Evolutionary conservation across 2,888 invertebrate species (phyloP), one percentile per base, ranked within the genome.

Genomic region (Hypercompe scribonia): DNA sequence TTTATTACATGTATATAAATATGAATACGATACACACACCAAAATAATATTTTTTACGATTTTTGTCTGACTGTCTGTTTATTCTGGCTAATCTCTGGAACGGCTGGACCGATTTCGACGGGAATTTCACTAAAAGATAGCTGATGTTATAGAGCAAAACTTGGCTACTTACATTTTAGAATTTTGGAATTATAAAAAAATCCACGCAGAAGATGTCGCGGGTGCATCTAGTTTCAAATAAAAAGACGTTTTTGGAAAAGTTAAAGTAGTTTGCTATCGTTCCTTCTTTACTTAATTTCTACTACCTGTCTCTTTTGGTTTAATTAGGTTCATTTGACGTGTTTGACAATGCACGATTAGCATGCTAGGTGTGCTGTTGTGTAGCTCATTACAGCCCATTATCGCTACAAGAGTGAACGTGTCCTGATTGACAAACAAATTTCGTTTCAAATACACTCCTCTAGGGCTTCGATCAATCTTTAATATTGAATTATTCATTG

Each of bases 341-440:
- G 81, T 82, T 87, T 88, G 89, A 84, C 85, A 82, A 84, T 85
- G 77, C 81, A 80, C 84, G 88, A 90, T 92, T 91, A 91, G 86
- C 88, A 93, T 93, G 90, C 92, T 86, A 86, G 88, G 87, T 89
- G 90, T 82, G 82, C 82, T 83, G 86, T 82, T 83, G 78, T 81
- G 87, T 78, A 86, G 86, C 90, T 92, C 90, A 92, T 94, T 94
- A 94, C 87, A 77, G 87, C 78, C 91, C 91, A 92, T 94, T 93
- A 94, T 89, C 86, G 87, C 87, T 87, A 87, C 85, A 83, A 86
- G 88, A 89, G 85, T 90, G 87, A 80, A 91, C 94, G 93, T 93
- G 94, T 84, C 79, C 83, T 79, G 94, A 86, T 87, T 93, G 81
- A 79, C 76, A 86, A 93, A 87, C 72, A 75, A 82, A 84, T 87